Evolutionary conservation across 2,797 vertebrate species (phyloP), one percentile per base, ranked within the genome.

Genomic region (Natrix natrix): DNA sequence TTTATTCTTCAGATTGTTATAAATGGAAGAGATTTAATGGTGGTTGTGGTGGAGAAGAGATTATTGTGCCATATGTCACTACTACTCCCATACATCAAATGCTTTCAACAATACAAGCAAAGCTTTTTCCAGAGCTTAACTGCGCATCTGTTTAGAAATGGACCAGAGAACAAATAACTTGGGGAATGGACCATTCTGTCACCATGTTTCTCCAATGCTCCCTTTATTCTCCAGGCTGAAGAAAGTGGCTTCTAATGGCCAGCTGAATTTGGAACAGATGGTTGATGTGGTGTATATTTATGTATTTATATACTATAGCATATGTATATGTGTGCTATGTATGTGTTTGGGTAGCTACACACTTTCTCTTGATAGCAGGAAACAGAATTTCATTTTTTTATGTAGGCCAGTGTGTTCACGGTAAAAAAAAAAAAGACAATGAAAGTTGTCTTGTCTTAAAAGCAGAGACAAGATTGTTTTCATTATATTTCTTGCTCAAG

Each of bases 191-290:
- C 8, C 10, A 0, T 37, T 94, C 7, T 26, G 54, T 37, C 8
- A 8, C 24, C 55, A 0, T 59, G 88, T 37, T 95, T 10, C 1
- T 0, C 5, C 43, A 87, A 1, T 7, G 2, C 22, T 32, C 16
- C 43, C 86, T 95, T 92, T 91, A 43, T 92, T 28, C 24, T 91
- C 11, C 48, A 24, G 10, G 5, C 22, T 91, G 12, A 3, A 52
- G 60, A 66, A 83, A 94, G 91, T 92, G 57, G 91, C 14, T 10
- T 93, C 93, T 92, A 78, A 69, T 63, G 52, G 59, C 54, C 37
- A 56, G 88, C 1, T 11, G 32, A 94, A 59, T 59, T 60, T 66
- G 48, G 66, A 93, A 87, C 78, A 93, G 92, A 60, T 94, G 69
- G 66, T 28, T 87, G 12, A 13, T 20, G 32, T 63, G 8, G 56